Percentiles rank a stretch among this genome's conserved stretches.
These are phyloP conservation scores for Leptopilina clavipes DNA, from an alignment of 1,140 invertebrate genomes.

Conservation along the genomic window DNA sequence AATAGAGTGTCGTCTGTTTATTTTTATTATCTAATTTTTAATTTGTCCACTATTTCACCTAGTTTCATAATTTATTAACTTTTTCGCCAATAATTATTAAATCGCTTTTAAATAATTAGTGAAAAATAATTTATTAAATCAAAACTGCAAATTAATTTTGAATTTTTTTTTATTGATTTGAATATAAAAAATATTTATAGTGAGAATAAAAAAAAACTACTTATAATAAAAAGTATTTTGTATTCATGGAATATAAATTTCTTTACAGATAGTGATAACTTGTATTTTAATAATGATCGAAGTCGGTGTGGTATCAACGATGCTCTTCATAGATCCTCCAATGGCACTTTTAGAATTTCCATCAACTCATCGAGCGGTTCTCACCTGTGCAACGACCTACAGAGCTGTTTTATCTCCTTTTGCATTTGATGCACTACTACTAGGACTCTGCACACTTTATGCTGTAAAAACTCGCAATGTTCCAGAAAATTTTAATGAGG, in stretches of 20 bases:
- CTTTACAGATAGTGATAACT: slow-evolving; percentile 79
- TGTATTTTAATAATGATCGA: slow-evolving; percentile 82
- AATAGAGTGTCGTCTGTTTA: no score
- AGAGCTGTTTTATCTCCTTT: slow-evolving; percentile 84
- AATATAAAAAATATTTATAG: no score
- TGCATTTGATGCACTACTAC: slow-evolving; percentile 86
- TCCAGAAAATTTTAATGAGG: slow-evolving; percentile 92
- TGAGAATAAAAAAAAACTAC: no score
- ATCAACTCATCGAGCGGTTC: slow-evolving; percentile 75
- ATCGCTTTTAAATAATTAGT: no score
- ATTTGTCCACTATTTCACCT: no score
- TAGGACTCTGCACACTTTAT: slow-evolving; percentile 87
- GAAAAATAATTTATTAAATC: no score
- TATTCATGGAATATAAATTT: neutral
- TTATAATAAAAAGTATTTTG: no score
- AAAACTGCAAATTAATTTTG: no score
- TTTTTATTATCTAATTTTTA: no score
- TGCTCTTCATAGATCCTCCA: slow-evolving; percentile 83
- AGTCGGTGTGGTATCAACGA: slow-evolving; percentile 80
- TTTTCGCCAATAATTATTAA: no score
- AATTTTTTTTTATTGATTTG: no score
- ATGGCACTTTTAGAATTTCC: slow-evolving; percentile 79
- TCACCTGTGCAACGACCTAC: slow-evolving; percentile 83
- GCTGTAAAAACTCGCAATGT: slow-evolving; percentile 91
- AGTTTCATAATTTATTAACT: no score